Evolutionary conservation across 1,140 invertebrate genomes (phyloP), one percentile per base, ranked within the genome.

Genomic region (Octopus bimaculoides): DNA sequence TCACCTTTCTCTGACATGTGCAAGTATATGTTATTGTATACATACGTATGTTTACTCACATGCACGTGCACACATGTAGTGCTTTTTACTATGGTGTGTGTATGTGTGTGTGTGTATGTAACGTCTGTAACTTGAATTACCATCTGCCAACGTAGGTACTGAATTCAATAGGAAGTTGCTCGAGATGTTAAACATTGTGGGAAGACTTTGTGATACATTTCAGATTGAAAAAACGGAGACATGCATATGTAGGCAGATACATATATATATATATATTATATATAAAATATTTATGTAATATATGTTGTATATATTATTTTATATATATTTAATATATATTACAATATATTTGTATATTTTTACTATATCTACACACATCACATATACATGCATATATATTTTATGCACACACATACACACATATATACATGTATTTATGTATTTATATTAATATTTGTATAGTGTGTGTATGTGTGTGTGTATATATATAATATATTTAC

Each of bases 241-340:
- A 17, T 17, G 17, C 56, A 61, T 61, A 61, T 61, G 56, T 61
- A 61, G 9, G 56, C 17, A 61, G 9, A 61, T 61, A 61, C 17
- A 61, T 61, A 61, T 61, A 61, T 61, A 61, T 61, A 61, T 61
- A 61, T 61, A 61, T 61, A 61, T 61, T 61, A 61, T 61, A 61
- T 61, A 61, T 61, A n/a, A n/a, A n/a, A 61, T 61, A 61, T 61
- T 0, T 61, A 3, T 61, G 56, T 41, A 41, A 41, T 41, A 41
- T 41, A 41, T 41, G 26, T 41, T 41, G 26, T 41, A 41, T 41
- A 41, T 41, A 41, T 41, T 41, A 41, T 41, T 41, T 41, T 41
- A 41, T 3, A 41, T 41, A 41, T 41, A 41, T 41, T 41, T 41
- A 41, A 41, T 41, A 41, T 41, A 41, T 41, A 41, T 41, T 41